A percentile compares a stretch with the other conserved stretches of the same genome.
Conservation (phyloP, 2,113 vertebrate genomes). For the Ceyx margarethae region DNA sequence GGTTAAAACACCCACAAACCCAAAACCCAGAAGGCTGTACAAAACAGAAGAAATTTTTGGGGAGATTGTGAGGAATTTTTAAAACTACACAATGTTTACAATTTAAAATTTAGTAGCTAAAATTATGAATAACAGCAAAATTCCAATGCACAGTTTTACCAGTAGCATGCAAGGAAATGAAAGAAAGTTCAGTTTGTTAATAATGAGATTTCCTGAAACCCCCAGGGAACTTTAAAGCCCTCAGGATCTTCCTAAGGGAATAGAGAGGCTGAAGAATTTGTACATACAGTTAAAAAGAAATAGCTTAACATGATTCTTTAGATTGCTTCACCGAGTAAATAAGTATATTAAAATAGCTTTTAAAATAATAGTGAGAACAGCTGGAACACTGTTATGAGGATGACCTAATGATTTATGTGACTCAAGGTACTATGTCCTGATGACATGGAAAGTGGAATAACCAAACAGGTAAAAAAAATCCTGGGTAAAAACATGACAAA, state of each 20-base stretch:
- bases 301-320: not conserved
- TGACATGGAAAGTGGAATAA: not conserved
- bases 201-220: not conserved
- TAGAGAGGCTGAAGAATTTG: not conserved
- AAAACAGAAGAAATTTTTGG: not conserved
- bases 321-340: slow-evolving; percentile 24
- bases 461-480: not conserved
- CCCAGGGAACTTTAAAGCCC: not conserved
- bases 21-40: not conserved
- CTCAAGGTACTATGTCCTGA: not conserved
- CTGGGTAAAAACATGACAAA: not conserved
- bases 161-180: slow-evolving; percentile 20
- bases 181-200: not conserved
- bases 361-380: not conserved
- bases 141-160: not conserved
- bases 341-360: slow-evolving; percentile 17
- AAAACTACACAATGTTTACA: not conserved
- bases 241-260: not conserved
- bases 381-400: not conserved
- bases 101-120: slow-evolving; percentile 40
- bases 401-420: not conserved
- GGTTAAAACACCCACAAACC: not conserved
- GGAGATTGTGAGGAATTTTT: rapidly evolving
- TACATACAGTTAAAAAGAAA: not conserved
- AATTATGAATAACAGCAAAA: slow-evolving; percentile 34